Conservation (phyloP, 2,113 vertebrate genomes). For the Eudyptes chrysolophus region DNA sequence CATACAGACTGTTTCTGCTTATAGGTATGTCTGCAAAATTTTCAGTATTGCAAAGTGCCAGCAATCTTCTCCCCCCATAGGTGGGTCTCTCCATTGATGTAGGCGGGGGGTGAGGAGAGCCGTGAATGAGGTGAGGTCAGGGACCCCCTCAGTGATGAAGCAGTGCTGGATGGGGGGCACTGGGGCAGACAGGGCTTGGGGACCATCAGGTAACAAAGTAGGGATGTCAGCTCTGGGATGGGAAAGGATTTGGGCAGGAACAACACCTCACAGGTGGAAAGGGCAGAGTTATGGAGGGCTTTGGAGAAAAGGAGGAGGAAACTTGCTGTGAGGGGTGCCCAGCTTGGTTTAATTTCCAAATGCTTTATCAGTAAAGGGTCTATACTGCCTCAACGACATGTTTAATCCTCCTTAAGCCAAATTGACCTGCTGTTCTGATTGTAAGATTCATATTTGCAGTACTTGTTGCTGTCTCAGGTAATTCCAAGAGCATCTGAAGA, state of each 20-base stretch:
- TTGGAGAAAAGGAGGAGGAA: neutral
- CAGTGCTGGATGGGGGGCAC: neutral
- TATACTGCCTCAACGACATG: too few species aligned
- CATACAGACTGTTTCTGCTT: neutral
- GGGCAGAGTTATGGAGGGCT: neutral
- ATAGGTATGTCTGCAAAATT: neutral
- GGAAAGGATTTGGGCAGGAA: neutral
- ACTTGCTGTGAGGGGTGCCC: neutral
- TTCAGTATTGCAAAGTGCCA: neutral
- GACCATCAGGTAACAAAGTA: neutral
- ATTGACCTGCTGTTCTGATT: neutral
- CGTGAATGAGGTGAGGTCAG: fast-evolving
- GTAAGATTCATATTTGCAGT: neutral
- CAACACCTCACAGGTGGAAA: neutral
- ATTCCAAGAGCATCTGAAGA: neutral
- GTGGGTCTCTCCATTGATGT: neutral
- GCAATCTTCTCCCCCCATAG: neutral
- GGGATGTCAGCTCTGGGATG: neutral
- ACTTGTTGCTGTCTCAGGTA: neutral
- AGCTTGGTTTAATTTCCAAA: neutral
- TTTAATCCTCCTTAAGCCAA: neutral
- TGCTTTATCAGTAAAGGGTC: neutral
- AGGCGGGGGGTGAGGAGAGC: fast-evolving
- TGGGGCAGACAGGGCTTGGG: fast-evolving
- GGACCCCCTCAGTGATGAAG: neutral